phyloP scores from a whole-genome alignment of 1,140 invertebrate genomes.

The Vanessa tameamea region DNA sequence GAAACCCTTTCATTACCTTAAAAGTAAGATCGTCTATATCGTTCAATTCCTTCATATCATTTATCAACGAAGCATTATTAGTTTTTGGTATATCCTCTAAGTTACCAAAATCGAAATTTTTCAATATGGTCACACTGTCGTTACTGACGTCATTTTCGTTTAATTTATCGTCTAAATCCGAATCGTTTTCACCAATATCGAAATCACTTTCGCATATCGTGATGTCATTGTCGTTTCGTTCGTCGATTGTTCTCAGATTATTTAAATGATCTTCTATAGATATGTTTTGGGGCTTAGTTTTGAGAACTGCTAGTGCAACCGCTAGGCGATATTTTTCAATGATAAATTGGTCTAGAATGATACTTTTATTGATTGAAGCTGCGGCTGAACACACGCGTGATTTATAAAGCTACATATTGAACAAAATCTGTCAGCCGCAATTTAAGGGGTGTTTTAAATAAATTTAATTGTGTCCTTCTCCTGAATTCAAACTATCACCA shows the following conservation, averaged over 20 bases:
- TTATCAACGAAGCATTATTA: conserved; percentile 12
- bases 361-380: not conserved
- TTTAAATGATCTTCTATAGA: conserved; percentile 40
- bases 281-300: conserved; percentile 21
- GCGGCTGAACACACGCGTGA: too few relatives aligned
- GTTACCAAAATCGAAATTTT: conserved; percentile 33
- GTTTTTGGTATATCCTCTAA: conserved; percentile 6
- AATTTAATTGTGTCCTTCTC: too few relatives aligned
- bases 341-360: conserved; percentile 22
- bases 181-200: conserved; percentile 31
- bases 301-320: conserved; percentile 18
- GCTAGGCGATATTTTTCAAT: conserved; percentile 24
- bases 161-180: conserved; percentile 32
- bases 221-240: conserved; percentile 36
- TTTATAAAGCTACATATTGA: too few relatives aligned
- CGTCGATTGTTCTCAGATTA: conserved; percentile 41
- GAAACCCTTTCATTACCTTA: conserved; percentile 16
- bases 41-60: conserved; percentile 29
- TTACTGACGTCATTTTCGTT: conserved; percentile 23
- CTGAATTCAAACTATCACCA: too few relatives aligned
- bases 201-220: conserved; percentile 55
- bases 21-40: conserved; percentile 5
- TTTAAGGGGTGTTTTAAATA: too few relatives aligned
- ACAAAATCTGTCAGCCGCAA: too few relatives aligned
- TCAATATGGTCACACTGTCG: conserved; percentile 44